Base-by-base conservation (phyloP, 1,140 invertebrate species). In the Pogonomyrmex barbatus region DNA sequence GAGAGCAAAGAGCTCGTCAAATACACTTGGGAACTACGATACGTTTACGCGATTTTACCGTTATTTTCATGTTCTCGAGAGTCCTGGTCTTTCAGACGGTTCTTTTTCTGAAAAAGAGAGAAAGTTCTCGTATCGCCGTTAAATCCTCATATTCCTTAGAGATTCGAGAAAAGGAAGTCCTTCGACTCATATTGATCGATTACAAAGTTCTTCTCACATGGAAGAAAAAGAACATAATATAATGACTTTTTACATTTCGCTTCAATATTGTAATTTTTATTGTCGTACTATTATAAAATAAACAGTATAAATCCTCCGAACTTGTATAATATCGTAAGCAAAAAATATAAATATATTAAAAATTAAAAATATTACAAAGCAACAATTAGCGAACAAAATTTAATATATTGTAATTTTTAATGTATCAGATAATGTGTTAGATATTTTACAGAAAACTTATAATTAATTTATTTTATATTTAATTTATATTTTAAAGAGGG, bases 1-100 rank as follows among this genome's bases (percentile, higher is more conserved):
- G 36, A 17, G 60, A 78, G 47, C 36, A 70, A 70, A 65, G 30
- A 68, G 47, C 78, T 56, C 39, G 65, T 70, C 50, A 70, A 56
- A 71, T 81, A 70, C 65, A 81, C 50, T 24, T 56, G 78, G 65
- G 24, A 58, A 81, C 10, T 30, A 14, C 50, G 30, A 42, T 71
- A 71, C 50, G 10, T 81, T 81, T 45, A 70, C 30, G 1, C 24
- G 50, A 14, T 42, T 24, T 56, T 47, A 70, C 9, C 24, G 36
- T 81, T 68, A 70, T 56, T 70, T 45, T 70, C 50, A 36, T 33
- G 50, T 36, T 4, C 65, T 56, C 78, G 6, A 30, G 78, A 71
- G 65, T 24, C 36, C 39, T 71, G 56, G 47, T 70, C 47, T 33
- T 81, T 54, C 47, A 81, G 36, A 52, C 24, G 12, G 45, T 63